A percentile compares a stretch with the other conserved stretches of the same genome.
Evolutionary conservation across 2,797 vertebrate species (phyloP).

Genomic region (Nasua narica): DNA sequence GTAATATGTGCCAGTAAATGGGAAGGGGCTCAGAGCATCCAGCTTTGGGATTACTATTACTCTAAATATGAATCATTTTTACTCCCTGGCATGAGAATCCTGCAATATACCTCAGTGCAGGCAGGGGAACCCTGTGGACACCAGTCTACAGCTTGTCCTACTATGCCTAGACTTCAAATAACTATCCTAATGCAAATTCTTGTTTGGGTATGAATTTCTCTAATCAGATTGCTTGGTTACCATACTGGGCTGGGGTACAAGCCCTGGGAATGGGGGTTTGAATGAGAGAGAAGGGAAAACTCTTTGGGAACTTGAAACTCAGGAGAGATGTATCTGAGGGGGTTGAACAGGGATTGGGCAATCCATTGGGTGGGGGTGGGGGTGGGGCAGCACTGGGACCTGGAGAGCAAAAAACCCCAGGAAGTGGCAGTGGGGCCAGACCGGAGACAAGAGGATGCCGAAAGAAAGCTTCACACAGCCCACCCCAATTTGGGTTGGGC

Average conservation of each 20-base stretch:
- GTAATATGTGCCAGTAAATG: background rate
- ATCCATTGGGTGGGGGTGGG: accelerated
- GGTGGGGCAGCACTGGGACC: background rate
- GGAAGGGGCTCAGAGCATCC: background rate
- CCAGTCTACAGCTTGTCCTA: background rate
- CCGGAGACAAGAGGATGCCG: background rate
- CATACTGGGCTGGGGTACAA: background rate
- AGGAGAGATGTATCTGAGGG: background rate
- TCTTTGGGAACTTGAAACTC: background rate
- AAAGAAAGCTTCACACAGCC: background rate
- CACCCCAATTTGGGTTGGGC: background rate
- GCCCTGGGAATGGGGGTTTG: background rate
- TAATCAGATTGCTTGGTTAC: background rate
- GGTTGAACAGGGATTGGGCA: background rate
- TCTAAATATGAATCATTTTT: background rate
- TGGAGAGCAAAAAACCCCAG: no score
- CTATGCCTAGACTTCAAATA: background rate
- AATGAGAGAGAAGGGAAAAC: background rate
- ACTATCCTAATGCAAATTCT: background rate
- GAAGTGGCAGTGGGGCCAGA: background rate
- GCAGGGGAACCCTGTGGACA: background rate
- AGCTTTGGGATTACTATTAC: background rate
- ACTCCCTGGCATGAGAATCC: background rate
- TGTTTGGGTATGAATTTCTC: background rate
- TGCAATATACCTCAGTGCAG: background rate